Conservation (phyloP, 2,888 invertebrate genomes). For the Xestia rhomboidea region DNA sequence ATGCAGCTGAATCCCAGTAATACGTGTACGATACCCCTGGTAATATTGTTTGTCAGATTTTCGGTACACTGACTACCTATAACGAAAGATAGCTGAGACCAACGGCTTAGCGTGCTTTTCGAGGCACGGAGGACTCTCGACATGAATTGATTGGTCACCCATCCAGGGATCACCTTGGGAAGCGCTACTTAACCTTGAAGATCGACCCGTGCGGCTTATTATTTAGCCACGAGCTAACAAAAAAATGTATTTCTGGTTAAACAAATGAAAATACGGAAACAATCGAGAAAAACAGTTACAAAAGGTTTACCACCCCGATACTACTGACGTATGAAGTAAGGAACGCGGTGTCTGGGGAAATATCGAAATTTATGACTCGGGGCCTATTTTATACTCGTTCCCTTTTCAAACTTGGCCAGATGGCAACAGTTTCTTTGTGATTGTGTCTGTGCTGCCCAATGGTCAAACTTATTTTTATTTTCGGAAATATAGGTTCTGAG, state of each 20-base stretch:
- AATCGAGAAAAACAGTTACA: conserved; percentile 36
- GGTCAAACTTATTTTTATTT: conserved; percentile 52
- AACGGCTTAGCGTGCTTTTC: background rate
- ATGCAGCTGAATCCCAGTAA: background rate
- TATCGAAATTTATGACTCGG: conserved; percentile 62
- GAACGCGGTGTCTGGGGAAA: conserved; percentile 62
- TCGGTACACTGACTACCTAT: too few relatives aligned
- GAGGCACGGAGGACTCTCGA: background rate
- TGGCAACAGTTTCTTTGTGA: conserved; percentile 52
- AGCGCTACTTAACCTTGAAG: background rate
- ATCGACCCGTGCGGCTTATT: background rate
- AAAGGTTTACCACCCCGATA: conserved; percentile 57
- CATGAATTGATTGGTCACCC: background rate
- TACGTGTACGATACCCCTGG: background rate
- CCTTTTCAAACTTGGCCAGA: conserved; percentile 56
- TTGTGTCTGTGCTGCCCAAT: conserved; percentile 31
- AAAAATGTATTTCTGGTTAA: conserved; percentile 27
- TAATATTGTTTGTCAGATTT: background rate
- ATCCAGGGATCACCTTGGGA: background rate
- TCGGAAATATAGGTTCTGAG: conserved; percentile 8
- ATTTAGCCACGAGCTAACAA: background rate
- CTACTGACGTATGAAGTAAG: conserved; percentile 55
- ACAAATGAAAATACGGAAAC: conserved; percentile 37
- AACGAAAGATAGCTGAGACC: background rate
- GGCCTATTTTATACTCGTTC: conserved; percentile 59